Percentiles rank a stretch among this genome's conserved stretches.
Evolutionary conservation across 23 tunicate genomes (phyloP).

Genomic region (Ciona savignyi): DNA sequence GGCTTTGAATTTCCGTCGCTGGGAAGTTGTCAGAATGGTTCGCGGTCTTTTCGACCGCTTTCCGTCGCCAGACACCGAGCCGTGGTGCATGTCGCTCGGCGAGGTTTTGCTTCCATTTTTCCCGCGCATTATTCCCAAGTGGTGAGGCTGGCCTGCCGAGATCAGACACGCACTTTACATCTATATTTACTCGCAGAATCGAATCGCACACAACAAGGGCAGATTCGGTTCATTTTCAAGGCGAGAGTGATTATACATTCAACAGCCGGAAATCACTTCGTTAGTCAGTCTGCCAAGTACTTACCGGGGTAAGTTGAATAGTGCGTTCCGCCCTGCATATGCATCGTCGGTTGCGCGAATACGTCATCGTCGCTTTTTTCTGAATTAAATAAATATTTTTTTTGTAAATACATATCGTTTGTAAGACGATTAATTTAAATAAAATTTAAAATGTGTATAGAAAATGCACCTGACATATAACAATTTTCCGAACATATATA

Average conservation of each 20-base stretch:
- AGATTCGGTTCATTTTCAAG: neutral
- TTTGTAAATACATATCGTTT: neutral
- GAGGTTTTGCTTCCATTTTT: constrained; percentile 54
- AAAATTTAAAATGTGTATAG: too few species aligned
- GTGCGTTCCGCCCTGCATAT: neutral
- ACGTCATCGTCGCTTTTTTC: constrained; percentile 63
- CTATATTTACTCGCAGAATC: too few species aligned
- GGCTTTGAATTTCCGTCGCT: constrained; percentile 88
- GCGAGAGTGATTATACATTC: too few species aligned
- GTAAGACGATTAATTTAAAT: too few species aligned
- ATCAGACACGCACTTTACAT: too few species aligned
- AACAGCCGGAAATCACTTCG: neutral
- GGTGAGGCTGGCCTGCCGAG: neutral
- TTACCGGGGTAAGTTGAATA: neutral
- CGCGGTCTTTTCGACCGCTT: constrained; percentile 81
- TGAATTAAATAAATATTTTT: too few species aligned
- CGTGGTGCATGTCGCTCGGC: constrained; percentile 12
- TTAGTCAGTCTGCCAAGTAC: neutral
- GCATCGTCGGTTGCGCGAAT: constrained; percentile 15
- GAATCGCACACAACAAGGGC: neutral
- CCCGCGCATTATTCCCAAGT: constrained; percentile 31
- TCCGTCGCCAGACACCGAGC: constrained; percentile 30
- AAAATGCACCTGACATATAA: too few species aligned
- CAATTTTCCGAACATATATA: too few species aligned
- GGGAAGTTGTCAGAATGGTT: constrained; percentile 89